Conservation (phyloP, 1,140 invertebrate species). For the Drosophila obscura region DNA sequence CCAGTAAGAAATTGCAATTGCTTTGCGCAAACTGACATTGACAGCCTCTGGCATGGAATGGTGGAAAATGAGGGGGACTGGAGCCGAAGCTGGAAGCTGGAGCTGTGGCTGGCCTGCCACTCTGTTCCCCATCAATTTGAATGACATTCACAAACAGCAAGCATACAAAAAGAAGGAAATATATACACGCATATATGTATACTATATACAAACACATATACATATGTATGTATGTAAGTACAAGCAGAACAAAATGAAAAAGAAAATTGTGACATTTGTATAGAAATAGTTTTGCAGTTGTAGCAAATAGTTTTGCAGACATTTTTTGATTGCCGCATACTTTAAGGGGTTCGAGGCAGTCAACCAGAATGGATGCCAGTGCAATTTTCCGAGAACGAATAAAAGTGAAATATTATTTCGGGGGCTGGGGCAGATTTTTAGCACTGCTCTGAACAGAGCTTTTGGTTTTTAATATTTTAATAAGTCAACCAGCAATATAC, state of each 20-base stretch:
- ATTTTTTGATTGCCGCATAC: constrained; percentile 79
- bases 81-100: constrained; percentile 19
- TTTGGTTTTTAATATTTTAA: constrained; percentile 13
- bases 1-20: constrained; percentile 70
- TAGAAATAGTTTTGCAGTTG: constrained; percentile 75
- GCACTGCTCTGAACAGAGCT: not conserved
- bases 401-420: constrained; percentile 5
- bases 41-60: constrained; percentile 37
- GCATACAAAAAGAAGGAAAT: constrained; percentile 29
- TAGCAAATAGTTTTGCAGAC: constrained; percentile 75
- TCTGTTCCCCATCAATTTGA: constrained; percentile 72
- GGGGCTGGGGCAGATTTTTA: not conserved
- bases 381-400: too few relatives aligned
- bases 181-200: constrained; percentile 44
- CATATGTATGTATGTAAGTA: not conserved
- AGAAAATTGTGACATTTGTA: constrained; percentile 57
- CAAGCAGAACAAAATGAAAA: not conserved
- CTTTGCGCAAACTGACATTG: constrained; percentile 70
- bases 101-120: constrained; percentile 49
- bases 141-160: constrained; percentile 74
- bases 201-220: too few relatives aligned
- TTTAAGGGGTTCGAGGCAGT: constrained; percentile 45
- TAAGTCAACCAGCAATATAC: constrained; percentile 8
- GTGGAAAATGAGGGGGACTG: not conserved
- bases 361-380: constrained; percentile 28